These are phyloP conservation scores for Oryctes rhinoceros DNA, from an alignment of 1,140 invertebrate species.

Conservation along the genomic window DNA sequence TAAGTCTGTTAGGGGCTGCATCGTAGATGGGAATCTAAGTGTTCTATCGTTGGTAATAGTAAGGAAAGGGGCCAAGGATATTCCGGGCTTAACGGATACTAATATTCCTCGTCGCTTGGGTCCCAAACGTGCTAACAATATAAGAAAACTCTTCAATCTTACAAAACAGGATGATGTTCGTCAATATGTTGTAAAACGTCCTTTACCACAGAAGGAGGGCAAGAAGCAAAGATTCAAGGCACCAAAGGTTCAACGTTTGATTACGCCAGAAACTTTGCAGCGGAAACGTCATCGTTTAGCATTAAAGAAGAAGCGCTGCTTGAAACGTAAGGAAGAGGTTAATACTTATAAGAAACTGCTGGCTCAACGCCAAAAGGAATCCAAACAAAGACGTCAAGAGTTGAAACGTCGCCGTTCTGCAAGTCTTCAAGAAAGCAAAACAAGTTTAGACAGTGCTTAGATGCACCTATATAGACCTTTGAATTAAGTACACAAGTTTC, in stretches of 20 bases:
- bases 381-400: conserved; percentile 44
- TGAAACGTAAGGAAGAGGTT: conserved; percentile 76
- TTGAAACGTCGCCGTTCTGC: conserved; percentile 47
- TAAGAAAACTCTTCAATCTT: conserved; percentile 79
- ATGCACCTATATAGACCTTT: background rate
- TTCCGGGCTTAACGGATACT: conserved; percentile 77
- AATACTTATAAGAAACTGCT: conserved; percentile 84
- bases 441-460: conserved; percentile 44
- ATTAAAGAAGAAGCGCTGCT: conserved; percentile 76
- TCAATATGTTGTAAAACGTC: conserved; percentile 76
- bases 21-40: conserved; percentile 77
- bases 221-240: conserved; percentile 68
- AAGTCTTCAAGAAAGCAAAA: conserved; percentile 45
- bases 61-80: conserved; percentile 75
- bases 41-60: conserved; percentile 73
- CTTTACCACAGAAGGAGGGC: conserved; percentile 72
- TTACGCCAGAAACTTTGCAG: conserved; percentile 74
- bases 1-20: conserved; percentile 81
- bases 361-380: conserved; percentile 81
- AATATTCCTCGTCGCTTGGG: conserved; percentile 76
- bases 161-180: conserved; percentile 79
- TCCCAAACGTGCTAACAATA: conserved; percentile 79
- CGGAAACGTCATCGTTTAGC: conserved; percentile 79
- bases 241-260: conserved; percentile 81
- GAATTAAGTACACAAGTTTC: conserved; percentile 17